Evolutionary conservation across 2,888 invertebrate species (phyloP).

Genomic region (Hylaea fasciaria): DNA sequence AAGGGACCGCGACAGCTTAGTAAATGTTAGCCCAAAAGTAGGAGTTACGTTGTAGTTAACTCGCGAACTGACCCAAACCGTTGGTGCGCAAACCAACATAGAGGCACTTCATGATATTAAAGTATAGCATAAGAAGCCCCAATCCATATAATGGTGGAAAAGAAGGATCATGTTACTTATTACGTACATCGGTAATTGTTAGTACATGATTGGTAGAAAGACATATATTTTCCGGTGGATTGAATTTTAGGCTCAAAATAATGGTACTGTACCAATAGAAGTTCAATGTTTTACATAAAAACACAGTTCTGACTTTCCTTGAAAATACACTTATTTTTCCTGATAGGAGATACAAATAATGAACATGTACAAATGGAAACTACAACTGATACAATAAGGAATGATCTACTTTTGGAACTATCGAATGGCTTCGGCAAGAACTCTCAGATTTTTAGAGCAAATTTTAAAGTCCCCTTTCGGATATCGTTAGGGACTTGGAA

Average conservation of each 20-base stretch:
- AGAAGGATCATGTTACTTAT: neutral
- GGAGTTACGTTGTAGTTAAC: neutral
- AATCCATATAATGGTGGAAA: neutral
- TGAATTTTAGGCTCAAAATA: no score
- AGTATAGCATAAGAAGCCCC: neutral
- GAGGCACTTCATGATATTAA: neutral
- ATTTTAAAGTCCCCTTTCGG: conserved; percentile 3
- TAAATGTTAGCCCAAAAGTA: neutral
- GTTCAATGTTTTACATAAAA: no score
- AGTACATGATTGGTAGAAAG: no score
- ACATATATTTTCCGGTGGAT: no score
- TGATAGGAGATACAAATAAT: neutral
- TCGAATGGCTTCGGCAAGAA: conserved; percentile 15
- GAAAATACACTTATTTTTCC: neutral
- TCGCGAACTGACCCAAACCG: neutral
- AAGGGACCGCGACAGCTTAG: conserved; percentile 10
- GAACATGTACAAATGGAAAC: neutral
- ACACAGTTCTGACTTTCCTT: no score
- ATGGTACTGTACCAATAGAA: no score
- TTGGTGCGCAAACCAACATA: neutral
- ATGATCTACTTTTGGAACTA: conserved; percentile 29
- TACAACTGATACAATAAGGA: neutral
- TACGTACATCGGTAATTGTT: no score
- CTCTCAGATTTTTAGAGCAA: conserved; percentile 19
- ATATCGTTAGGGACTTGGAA: neutral